Evolutionary conservation across 1,140 invertebrate genomes (phyloP), one percentile per base, ranked within the genome.

Genomic region (Heterodera schachtii): DNA sequence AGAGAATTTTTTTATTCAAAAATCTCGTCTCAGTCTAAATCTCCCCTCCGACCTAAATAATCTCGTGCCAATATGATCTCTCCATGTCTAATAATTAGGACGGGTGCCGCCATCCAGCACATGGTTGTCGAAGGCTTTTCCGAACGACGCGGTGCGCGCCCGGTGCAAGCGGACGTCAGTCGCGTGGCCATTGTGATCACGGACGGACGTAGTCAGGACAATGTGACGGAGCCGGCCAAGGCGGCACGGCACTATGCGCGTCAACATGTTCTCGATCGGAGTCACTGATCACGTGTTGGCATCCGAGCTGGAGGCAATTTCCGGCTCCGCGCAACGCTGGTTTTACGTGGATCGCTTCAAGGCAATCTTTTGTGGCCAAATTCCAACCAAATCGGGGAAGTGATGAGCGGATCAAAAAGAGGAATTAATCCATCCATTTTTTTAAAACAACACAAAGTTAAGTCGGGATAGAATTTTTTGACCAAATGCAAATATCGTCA

Each of bases 261-360:
- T 90, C n/a, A 89, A 90, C 73, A 90, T 83, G n/a, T 89, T 89
- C 73, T 84, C 89, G 6, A 90, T 89, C 78, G 88, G 88, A 64
- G 88, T 89, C 6, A 89, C 88, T 46, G 88, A 89, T 79, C 88
- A 89, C 85, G 88, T 89, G 41, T 80, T 89, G 52, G 87, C 87
- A 13, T 84, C 84, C 47, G 88, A 89, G 79, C 80, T 89, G 46
- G 89, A 90, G 76, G 81, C 85, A 2, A 89, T 89, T 57, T 83
- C 88, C 76, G 88, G 88, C 67, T 80, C 74, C 41, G 21, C 67
- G 19, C 76, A 80, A 16, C 76, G 80, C n/a, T 89, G 88, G 88
- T 89, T 89, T 79, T 90, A 90, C 75, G 88, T 89, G 43, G 88
- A 90, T 57, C 87, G 87, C 13, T 89, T 89, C 87, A 89, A 90